These are phyloP conservation scores for Prionace glauca DNA, from an alignment of 2,797 vertebrate species.

Conservation along the genomic window DNA sequence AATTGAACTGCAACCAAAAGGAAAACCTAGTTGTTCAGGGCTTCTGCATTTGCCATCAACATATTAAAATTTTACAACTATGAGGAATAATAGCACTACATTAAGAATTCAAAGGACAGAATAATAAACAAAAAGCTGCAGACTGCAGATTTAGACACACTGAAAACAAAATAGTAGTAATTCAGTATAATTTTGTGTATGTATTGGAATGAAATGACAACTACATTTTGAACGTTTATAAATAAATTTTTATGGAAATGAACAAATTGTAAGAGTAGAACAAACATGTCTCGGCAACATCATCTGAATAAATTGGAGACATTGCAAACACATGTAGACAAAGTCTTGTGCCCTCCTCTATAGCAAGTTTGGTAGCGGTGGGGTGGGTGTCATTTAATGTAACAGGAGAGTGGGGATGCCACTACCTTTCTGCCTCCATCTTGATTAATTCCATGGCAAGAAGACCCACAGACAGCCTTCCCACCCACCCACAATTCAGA, in stretches of 20 bases:
- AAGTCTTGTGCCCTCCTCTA: no score
- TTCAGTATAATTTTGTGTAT: background rate
- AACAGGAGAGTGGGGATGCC: no score
- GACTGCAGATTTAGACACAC: background rate
- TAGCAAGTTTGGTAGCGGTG: no score
- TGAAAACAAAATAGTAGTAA: background rate
- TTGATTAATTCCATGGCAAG: no score
- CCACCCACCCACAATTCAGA: no score
- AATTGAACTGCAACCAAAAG: background rate
- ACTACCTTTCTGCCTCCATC: no score
- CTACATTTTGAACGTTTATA: background rate
- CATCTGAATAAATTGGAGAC: background rate
- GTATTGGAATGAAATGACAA: background rate
- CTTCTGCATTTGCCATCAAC: background rate
- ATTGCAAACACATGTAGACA: background rate
- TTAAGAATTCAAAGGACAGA: background rate
- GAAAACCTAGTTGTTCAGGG: conserved; percentile 3
- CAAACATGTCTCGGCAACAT: background rate
- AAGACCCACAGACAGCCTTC: no score
- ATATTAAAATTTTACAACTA: background rate
- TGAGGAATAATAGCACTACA: background rate
- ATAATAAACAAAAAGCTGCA: background rate
- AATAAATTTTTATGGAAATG: background rate
- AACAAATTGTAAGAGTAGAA: background rate
- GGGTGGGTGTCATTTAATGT: no score